Percentiles rank a stretch among this genome's conserved stretches.
These are phyloP conservation scores for Euphydryas editha DNA, from an alignment of 2,888 invertebrate genomes.

Conservation along the genomic window DNA sequence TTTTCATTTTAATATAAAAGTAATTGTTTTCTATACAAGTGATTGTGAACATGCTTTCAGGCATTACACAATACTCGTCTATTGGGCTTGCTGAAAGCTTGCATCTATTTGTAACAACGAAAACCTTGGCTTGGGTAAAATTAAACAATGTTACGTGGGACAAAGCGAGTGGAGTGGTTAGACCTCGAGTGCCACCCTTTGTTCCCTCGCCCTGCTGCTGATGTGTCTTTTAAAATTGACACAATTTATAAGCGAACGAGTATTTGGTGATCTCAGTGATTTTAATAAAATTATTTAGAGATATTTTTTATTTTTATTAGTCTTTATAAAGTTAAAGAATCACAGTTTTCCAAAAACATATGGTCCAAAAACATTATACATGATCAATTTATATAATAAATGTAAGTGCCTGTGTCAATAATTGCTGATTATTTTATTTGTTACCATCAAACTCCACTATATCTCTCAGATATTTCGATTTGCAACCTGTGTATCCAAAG, in stretches of 20 bases:
- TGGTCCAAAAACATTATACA: no score
- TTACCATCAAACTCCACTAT: no score
- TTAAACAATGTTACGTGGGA: constrained; percentile 70
- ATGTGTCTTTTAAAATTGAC: constrained; percentile 56
- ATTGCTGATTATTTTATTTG: no score
- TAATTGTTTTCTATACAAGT: background rate
- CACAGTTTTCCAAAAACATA: no score
- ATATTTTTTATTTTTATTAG: no score
- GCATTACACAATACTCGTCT: constrained; percentile 18
- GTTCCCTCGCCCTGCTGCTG: constrained; percentile 63
- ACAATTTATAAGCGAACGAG: constrained; percentile 30
- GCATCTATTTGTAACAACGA: constrained; percentile 23
- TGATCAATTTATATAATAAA: no score
- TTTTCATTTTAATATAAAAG: background rate
- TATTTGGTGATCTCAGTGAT: background rate
- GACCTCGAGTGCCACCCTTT: constrained; percentile 64
- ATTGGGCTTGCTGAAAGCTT: constrained; percentile 23
- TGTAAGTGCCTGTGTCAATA: no score
- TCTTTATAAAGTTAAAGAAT: no score
- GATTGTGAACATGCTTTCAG: constrained; percentile 9
- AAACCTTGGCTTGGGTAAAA: constrained; percentile 32
- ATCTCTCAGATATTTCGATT: no score
- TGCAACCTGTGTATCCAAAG: no score
- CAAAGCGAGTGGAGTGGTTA: constrained; percentile 70
- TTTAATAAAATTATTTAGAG: no score